Percentiles rank a stretch among this genome's conserved stretches.
Conservation (phyloP, 2,888 invertebrate genomes). For the Ennomos quercinarius region DNA sequence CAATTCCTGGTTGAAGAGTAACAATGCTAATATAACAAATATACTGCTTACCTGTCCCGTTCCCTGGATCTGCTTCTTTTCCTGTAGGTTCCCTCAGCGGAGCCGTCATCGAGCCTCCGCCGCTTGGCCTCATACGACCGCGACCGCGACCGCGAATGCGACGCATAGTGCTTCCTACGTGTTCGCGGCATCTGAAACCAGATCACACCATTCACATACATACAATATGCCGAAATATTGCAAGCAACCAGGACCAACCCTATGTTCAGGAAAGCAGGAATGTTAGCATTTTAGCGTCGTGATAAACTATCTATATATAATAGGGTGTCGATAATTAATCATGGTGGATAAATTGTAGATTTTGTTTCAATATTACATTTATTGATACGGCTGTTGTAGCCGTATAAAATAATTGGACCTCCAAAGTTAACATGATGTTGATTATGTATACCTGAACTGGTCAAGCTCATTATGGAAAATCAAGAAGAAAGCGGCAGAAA, state of each 20-base stretch:
- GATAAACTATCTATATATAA: constrained; percentile 14
- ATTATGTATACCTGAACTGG: background rate
- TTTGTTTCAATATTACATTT: no score
- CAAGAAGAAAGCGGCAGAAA: constrained; percentile 16
- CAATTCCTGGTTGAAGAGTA: background rate
- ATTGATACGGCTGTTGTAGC: no score
- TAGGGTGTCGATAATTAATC: no score
- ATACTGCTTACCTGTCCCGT: constrained; percentile 85
- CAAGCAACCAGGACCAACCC: constrained; percentile 11
- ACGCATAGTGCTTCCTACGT: constrained; percentile 91
- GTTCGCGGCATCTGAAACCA: constrained; percentile 92
- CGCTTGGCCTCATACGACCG: constrained; percentile 88
- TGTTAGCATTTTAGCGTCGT: constrained; percentile 46
- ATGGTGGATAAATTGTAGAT: no score
- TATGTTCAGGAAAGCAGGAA: constrained; percentile 34
- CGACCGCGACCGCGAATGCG: constrained; percentile 85
- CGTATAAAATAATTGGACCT: no score
- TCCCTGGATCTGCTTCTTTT: constrained; percentile 80
- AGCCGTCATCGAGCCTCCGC: constrained; percentile 87
- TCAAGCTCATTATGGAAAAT: constrained; percentile 6
- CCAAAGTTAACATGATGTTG: no score
- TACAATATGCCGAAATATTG: background rate
- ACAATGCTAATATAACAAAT: background rate
- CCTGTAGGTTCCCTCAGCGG: constrained; percentile 75
- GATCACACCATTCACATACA: constrained; percentile 21